Evolutionary conservation across 2,888 invertebrate genomes (phyloP).

Genomic region (Diaphora mendica): DNA sequence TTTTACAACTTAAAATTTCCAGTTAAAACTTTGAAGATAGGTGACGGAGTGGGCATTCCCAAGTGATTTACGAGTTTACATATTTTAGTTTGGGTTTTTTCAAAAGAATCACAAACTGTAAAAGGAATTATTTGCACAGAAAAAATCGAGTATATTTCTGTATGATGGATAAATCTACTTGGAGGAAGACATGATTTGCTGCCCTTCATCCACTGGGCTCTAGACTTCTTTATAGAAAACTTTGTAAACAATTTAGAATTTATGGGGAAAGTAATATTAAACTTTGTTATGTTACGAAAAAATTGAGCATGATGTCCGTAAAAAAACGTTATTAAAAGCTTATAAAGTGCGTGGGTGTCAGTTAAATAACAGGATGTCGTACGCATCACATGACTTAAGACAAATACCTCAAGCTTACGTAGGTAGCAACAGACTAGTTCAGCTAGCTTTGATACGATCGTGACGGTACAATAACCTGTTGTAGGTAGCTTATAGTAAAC

Average conservation of each 20-base stretch:
- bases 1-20: not conserved
- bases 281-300: not conserved
- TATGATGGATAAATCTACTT: not conserved
- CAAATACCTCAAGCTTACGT: constrained; percentile 37
- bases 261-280: not conserved
- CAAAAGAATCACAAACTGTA: not conserved
- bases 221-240: not conserved
- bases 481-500: constrained; percentile 18
- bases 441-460: constrained; percentile 32
- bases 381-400: constrained; percentile 47
- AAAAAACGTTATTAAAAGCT: constrained; percentile 18
- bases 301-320: not conserved
- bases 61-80: not conserved
- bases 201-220: no score
- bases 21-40: not conserved
- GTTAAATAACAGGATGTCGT: constrained; percentile 48
- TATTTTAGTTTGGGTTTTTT: not conserved
- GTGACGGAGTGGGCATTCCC: not conserved
- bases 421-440: constrained; percentile 45
- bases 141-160: not conserved
- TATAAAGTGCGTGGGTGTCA: constrained; percentile 28
- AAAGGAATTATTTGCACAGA: not conserved
- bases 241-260: not conserved
- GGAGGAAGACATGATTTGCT: not conserved
- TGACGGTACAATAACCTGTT: constrained; percentile 45